Base-by-base conservation (phyloP, 2,888 invertebrate genomes). In the Lithophane ornitopus region DNA sequence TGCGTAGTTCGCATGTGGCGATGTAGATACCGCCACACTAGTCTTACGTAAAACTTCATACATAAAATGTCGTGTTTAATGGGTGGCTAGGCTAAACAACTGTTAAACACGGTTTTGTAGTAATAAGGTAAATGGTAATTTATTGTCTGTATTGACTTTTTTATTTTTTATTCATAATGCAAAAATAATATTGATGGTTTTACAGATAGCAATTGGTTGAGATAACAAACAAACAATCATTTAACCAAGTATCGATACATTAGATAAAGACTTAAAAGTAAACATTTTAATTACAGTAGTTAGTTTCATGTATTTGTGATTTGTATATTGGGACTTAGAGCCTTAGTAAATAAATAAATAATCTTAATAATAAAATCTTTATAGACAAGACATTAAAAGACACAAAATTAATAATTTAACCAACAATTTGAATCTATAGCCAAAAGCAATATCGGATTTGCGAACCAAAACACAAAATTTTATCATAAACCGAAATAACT, bases 401-500 rank as follows among this genome's bases (percentile, higher is more conserved):
- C 12, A 26, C 7, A 56, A 58, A 14, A 65, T 65, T n/a, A 41
- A 73, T n/a, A 41, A 73, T 52, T 66, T 12, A n/a, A 28, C 39
- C 46, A 72, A 19, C 22, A 66, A 56, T n/a, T 11, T 52, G 28
- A 4, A 46, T 39, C 3, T 9, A 34, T 6, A 46, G 9, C 39
- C n/a, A 58, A 46, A 70, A 62, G 54, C 67, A 61, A 69, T 56
- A 77, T 46, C 68, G 22, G 12, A 65, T 73, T 41, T 19, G 16
- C n/a, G 22, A 78, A 65, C 56, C 63, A 70, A 68, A 71, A 70
- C 12, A 69, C 52, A 67, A 44, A n/a, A 67, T 66, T 83, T 71
- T 34, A 72, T 62, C 44, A 66, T 65, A 74, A 76, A 78, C 72
- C 61, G 44, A 74, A 84, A 83, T 78, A 83, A 71, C 58, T 79